Conservation (phyloP, 2,797 vertebrate genomes). For the Crenichthys baileyi region DNA sequence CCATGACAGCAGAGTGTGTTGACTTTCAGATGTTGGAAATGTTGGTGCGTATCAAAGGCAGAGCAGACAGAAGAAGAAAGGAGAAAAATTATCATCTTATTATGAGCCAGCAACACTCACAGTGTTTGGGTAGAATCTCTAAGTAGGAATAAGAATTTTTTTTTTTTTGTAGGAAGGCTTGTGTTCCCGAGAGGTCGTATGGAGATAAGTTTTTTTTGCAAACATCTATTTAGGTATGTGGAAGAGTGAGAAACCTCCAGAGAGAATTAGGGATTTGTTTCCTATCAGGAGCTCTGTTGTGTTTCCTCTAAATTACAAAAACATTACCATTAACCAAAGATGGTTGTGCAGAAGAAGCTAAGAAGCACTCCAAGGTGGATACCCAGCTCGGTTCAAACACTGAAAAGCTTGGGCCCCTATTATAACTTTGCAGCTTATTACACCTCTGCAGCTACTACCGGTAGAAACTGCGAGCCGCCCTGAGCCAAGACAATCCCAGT, state of each 20-base stretch:
- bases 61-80: constrained; percentile 50
- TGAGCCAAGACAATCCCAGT: constrained; percentile 77
- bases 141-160: constrained; percentile 60
- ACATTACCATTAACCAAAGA: constrained; percentile 7
- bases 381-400: constrained; percentile 48
- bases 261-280: constrained; percentile 34
- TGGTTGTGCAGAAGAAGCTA: constrained; percentile 1
- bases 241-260: constrained; percentile 34
- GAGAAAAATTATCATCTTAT: constrained; percentile 69
- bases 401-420: constrained; percentile 65
- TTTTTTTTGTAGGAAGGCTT: constrained; percentile 36
- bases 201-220: constrained; percentile 66
- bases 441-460: constrained; percentile 64
- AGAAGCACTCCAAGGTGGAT: constrained; percentile 42
- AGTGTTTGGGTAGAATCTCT: constrained; percentile 57
- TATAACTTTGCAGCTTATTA: constrained; percentile 69
- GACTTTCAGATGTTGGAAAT: constrained; percentile 50
- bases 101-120: constrained; percentile 64
- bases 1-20: constrained; percentile 44
- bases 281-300: constrained; percentile 3
- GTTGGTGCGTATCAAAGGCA: constrained; percentile 54
- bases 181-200: constrained; percentile 63
- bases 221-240: constrained; percentile 68
- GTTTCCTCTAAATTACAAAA: constrained; percentile 24
- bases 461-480: constrained; percentile 58